A percentile compares a stretch with the other conserved stretches of the same genome.
These are phyloP conservation scores for Ammospiza nelsoni DNA, from an alignment of 2,113 vertebrate genomes.

Conservation along the genomic window DNA sequence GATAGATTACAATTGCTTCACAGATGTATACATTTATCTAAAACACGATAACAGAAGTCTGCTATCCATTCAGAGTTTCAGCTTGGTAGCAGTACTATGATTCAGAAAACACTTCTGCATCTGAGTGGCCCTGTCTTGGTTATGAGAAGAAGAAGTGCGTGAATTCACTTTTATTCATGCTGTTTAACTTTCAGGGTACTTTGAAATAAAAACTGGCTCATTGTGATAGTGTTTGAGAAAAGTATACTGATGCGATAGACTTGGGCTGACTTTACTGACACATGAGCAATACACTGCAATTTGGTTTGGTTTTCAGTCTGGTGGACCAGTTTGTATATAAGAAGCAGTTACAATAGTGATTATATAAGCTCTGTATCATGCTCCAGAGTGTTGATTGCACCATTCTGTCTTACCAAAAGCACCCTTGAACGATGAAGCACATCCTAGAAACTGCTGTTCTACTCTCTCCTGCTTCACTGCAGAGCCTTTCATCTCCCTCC, in stretches of 20 bases:
- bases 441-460: background rate
- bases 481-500: background rate
- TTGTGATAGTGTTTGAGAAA: background rate
- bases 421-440: background rate
- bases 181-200: background rate
- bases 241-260: background rate
- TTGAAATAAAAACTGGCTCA: background rate
- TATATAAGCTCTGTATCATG: background rate
- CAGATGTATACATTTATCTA: background rate
- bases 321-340: background rate
- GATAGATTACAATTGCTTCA: background rate
- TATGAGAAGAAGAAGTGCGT: background rate
- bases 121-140: background rate
- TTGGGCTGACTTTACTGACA: background rate
- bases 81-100: background rate
- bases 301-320: background rate
- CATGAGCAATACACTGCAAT: background rate
- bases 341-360: background rate
- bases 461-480: background rate
- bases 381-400: background rate
- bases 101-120: background rate
- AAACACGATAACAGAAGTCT: background rate
- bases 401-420: background rate
- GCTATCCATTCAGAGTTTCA: background rate
- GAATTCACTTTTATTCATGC: background rate